Evolutionary conservation across 1,140 invertebrate genomes (phyloP), one percentile per base, ranked within the genome.

Genomic region (Phenacoccus solenopsis): DNA sequence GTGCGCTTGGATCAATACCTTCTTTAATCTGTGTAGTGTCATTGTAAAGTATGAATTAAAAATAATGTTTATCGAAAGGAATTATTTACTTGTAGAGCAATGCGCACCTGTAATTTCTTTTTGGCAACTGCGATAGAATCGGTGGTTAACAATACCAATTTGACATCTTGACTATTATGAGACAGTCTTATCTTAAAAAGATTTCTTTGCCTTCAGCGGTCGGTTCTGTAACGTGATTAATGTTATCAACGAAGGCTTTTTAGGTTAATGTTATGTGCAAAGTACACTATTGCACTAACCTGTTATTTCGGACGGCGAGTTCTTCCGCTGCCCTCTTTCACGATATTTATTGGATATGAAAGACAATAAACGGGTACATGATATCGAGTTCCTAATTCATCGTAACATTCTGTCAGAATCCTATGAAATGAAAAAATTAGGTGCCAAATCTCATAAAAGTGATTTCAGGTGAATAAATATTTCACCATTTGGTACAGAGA

Each of bases 371-470:
- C 91, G 70, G 95, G 95, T 69, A 98, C 88, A 80, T 93, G 86
- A 80, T 98, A 98, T 74, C 93, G 85, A 70, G 93, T 94, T 61
- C 95, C 95, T 75, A 97, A 84, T 80, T 98, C 94, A 84, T 98
- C 95, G 80, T 98, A 98, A 79, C 94, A 95, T 77, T 98, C 94
- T 73, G 93, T 93, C 75, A 97, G 81, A 91, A 92, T 72, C 90
- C 90, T 86, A 72, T 69, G 75, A 73, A 70, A 56, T 38, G 21
- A 24, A 69, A 7, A 28, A 30, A 56, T 24, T 25, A 10, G n/a
- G 38, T 32, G 21, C 16, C 25, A 56, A 21, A 69, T 49, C n/a
- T n/a, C 9, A 68, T 68, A 1, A 9, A 24, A 21, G 13, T 24
- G 1, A 49, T 24, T 25, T 57, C 12, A 32, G 1, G 7, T 25